Evolutionary conservation across 2,888 invertebrate genomes (phyloP).

Genomic region (Oeneis ivallda): DNA sequence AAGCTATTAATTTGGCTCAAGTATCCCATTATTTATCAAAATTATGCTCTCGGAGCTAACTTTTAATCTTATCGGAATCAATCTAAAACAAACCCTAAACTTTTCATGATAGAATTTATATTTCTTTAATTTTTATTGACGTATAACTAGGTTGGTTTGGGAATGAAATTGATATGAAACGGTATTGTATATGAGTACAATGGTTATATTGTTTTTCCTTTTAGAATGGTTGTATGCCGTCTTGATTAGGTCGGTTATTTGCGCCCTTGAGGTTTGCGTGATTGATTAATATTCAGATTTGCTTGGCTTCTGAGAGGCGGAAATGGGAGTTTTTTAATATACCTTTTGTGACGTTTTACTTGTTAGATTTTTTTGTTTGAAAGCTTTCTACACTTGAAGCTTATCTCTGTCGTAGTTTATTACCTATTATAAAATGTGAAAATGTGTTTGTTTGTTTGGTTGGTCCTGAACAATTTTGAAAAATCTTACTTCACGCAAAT

Average conservation of each 20-base stretch:
- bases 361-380: slow-evolving; percentile 11
- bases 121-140: slow-evolving; percentile 26
- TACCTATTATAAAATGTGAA: background rate
- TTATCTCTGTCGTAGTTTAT: background rate
- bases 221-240: slow-evolving; percentile 52
- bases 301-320: slow-evolving; percentile 34
- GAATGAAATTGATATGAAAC: slow-evolving; percentile 64
- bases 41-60: slow-evolving; percentile 50
- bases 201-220: slow-evolving; percentile 65
- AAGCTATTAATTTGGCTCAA: slow-evolving; percentile 78
- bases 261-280: slow-evolving; percentile 51
- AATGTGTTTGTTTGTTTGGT: no score
- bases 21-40: slow-evolving; percentile 66
- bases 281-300: slow-evolving; percentile 55
- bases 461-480: no score
- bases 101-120: slow-evolving; percentile 34
- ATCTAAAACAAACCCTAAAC: slow-evolving; percentile 25
- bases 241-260: slow-evolving; percentile 55
- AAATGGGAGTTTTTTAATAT: background rate
- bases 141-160: slow-evolving; percentile 25
- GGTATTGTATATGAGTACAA: slow-evolving; percentile 64
- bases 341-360: slow-evolving; percentile 1
- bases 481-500: no score
- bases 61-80: slow-evolving; percentile 35
- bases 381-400: background rate